Base-by-base conservation (phyloP, 1,140 invertebrate species). In the Drosophila athabasca region DNA sequence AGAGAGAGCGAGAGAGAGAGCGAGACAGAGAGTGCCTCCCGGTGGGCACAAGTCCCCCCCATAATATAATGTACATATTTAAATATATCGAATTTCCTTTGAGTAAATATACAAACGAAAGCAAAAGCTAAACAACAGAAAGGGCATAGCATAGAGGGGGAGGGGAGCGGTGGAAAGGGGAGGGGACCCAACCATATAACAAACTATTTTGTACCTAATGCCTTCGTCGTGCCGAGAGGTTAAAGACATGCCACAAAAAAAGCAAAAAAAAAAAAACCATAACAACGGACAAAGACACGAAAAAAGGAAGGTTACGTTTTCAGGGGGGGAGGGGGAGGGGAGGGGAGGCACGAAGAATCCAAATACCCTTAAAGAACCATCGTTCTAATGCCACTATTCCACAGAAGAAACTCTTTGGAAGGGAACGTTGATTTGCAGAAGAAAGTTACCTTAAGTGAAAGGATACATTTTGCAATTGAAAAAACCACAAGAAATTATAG, bases 191-290 rank as follows among this genome's bases (percentile, higher is more conserved):
- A 24, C 39, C 53, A 72, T 67, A 74, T 48, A 79, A 45, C 44
- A 46, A 83, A 79, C 80, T 84, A 84, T 83, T 83, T 80, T 58
- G 43, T 83, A 75, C 69, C 79, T 83, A 84, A 84, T 84, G 71
- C 54, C 35, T 1, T 39, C 35, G 11, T 39, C 35, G 35, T 39
- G 35, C 52, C 53, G 49, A 62, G 44, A 76, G 62, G 70, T 60
- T 60, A 67, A 68, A 75, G 62, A 53, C 80, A 39, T 39, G 35
- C 35, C 35, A 67, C 48, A 66, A 41, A 49, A 70, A 51, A 48
- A 11, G 48, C 35, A 52, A 24, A 51, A 48, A 44, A 51, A 43
- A 19, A 15, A 60, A 26, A 58, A 57, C 35, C 64, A 13, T 41
- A 46, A 52, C 22, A 54, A 43, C 1, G 31, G 17, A 45, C 6